Base-by-base conservation (phyloP, 1,140 invertebrate species). In the Lepeophtheirus salmonis region DNA sequence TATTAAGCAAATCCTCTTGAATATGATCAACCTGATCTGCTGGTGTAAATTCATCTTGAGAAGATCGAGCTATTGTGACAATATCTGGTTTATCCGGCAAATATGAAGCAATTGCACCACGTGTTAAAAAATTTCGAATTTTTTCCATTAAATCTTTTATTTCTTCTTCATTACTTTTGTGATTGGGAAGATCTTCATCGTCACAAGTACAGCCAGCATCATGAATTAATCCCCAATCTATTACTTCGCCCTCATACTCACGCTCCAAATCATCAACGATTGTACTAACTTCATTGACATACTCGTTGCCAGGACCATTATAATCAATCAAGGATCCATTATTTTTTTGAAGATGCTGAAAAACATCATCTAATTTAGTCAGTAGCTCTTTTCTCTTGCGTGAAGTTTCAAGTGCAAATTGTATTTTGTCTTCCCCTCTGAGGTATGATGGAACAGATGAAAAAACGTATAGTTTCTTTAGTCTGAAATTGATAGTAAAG, bases 1-100 rank as follows among this genome's bases (percentile, higher is more conserved):
- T n/a, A n/a, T n/a, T n/a, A n/a, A n/a, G n/a, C n/a, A n/a, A n/a
- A n/a, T n/a, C n/a, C n/a, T n/a, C n/a, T n/a, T n/a, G n/a, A n/a
- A n/a, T n/a, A n/a, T n/a, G n/a, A n/a, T n/a, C n/a, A n/a, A n/a
- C n/a, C n/a, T n/a, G n/a, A n/a, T n/a, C n/a, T n/a, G n/a, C n/a
- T n/a, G 89, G 88, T 68, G 86, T 89, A 68, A 89, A 92, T 58
- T 89, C 86, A 67, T 92, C 89, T n/a, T 80, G 76, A 55, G 82
- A 82, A 0, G 86, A 90, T 66, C 79, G 71, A 56, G 52, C 69
- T 50, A 67, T 48, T 0, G 87, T 90, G 4, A 91, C 77, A 3
- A 85, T 71, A 0, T 78, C 78, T 2, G 88, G 87, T 26, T 73
- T 70, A 23, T 68, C 64, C 0, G 80, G 79, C 1, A 89, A 67